Evolutionary conservation across 2,888 invertebrate genomes (phyloP).

Genomic region (Melieria crassipennis): DNA sequence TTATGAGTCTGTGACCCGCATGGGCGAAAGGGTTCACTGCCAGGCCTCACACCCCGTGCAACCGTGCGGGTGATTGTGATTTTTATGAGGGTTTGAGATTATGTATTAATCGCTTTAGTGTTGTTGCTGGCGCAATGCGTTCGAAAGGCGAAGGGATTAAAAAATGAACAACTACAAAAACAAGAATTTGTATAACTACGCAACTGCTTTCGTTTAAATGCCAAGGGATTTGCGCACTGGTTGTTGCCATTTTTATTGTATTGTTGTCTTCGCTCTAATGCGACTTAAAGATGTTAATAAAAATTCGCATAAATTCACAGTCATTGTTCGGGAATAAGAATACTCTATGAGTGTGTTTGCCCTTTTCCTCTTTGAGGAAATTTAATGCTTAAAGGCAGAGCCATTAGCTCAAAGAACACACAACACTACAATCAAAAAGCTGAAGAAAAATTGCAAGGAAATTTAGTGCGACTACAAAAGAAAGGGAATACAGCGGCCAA

Average conservation of each 20-base stretch:
- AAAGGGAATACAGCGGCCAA: too few relatives aligned
- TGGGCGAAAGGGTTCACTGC: constrained; percentile 41
- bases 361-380: not conserved
- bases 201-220: constrained; percentile 15
- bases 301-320: constrained; percentile 32
- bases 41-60: not conserved
- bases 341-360: too few relatives aligned
- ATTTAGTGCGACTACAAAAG: too few relatives aligned
- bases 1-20: constrained; percentile 47
- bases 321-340: too few relatives aligned
- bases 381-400: constrained; percentile 26
- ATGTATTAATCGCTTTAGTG: constrained; percentile 51
- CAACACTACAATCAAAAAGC: not conserved
- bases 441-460: not conserved
- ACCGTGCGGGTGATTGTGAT: constrained; percentile 15
- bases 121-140: constrained; percentile 35
- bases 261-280: constrained; percentile 14
- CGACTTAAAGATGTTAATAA: constrained; percentile 19
- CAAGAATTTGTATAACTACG: not conserved
- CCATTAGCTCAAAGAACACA: not conserved
- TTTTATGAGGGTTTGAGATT: constrained; percentile 48
- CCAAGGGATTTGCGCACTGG: constrained; percentile 32
- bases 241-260: constrained; percentile 21
- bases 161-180: constrained; percentile 12
- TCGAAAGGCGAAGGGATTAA: constrained; percentile 8